Conservation (phyloP, 2,888 invertebrate genomes). For the Clivina fossor region DNA sequence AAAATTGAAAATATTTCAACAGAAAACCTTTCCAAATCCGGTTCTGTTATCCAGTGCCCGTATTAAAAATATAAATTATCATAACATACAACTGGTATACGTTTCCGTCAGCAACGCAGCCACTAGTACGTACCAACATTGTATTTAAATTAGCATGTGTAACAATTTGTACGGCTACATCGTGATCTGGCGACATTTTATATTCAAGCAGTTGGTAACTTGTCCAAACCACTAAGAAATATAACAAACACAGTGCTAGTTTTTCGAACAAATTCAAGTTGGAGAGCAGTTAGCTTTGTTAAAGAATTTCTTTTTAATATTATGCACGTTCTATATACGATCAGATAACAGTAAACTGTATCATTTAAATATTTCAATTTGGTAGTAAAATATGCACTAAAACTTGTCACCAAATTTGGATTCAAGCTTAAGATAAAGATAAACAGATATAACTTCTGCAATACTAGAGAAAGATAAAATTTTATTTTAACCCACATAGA, state of each 20-base stretch:
- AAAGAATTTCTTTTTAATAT: not conserved
- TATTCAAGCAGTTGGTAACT: not conserved
- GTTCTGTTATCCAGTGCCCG: no score
- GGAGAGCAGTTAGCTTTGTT: not conserved
- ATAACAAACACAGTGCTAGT: not conserved
- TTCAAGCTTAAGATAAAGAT: conserved; percentile 7
- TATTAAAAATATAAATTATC: conserved; percentile 11
- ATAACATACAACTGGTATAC: conserved; percentile 6
- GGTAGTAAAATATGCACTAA: conserved; percentile 20
- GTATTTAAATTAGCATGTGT: conserved; percentile 29
- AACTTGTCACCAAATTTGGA: conserved; percentile 17
- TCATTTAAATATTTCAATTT: no score
- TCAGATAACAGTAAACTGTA: conserved; percentile 7
- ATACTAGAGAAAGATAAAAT: no score
- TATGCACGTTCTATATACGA: not conserved
- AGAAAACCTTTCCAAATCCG: no score
- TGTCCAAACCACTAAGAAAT: not conserved
- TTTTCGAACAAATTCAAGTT: no score
- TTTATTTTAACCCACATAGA: no score
- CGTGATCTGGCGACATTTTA: conserved; percentile 28
- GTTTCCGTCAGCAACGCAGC: conserved; percentile 4
- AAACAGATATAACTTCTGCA: not conserved
- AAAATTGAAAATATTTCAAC: no score
- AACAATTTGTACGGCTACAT: conserved; percentile 26
- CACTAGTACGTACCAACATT: conserved; percentile 19